Evolutionary conservation across 2,113 vertebrate species (phyloP).

Genomic region (Corythornis cristatus): DNA sequence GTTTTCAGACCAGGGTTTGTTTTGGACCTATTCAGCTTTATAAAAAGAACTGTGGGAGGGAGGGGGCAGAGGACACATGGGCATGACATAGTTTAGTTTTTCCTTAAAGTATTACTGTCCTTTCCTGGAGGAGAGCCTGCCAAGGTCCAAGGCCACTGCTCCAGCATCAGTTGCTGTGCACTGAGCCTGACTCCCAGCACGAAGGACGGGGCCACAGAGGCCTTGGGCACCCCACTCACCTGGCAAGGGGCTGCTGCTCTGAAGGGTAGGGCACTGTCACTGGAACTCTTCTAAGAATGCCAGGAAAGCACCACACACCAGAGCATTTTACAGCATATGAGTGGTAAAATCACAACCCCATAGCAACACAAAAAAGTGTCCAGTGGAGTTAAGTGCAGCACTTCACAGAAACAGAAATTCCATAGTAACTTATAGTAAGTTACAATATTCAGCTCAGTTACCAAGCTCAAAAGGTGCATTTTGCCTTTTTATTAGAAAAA

Average conservation of each 20-base stretch:
- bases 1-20: neutral
- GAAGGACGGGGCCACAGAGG: fast-evolving
- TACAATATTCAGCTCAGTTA: neutral
- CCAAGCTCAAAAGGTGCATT: neutral
- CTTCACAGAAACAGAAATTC: neutral
- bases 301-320: neutral
- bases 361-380: neutral
- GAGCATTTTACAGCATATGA: neutral
- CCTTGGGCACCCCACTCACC: neutral
- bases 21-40: neutral
- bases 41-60: neutral
- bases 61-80: too few relatives aligned
- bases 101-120: neutral
- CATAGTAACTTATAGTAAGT: neutral
- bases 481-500: neutral
- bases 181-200: neutral
- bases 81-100: neutral
- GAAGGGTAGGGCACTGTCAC: neutral
- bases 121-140: neutral
- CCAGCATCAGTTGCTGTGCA: too few relatives aligned
- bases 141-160: neutral
- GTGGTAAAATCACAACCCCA: neutral
- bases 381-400: neutral
- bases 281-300: neutral
- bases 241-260: neutral